Base-by-base conservation (phyloP, 2,888 invertebrate species). In the Hydrotaea diabolus region DNA sequence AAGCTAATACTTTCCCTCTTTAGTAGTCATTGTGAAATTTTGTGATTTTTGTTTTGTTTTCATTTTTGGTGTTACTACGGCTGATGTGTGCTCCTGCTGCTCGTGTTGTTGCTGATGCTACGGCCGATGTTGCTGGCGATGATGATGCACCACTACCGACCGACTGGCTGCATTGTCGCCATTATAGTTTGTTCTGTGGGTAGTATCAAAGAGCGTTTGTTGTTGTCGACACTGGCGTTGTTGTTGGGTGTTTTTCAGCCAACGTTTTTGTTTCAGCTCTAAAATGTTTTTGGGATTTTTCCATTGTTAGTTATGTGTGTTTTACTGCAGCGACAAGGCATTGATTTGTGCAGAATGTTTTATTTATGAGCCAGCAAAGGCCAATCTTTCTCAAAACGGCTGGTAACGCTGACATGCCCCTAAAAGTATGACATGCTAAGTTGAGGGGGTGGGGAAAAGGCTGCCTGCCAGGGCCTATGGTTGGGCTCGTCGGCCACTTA, bases 331-430 rank as follows among this genome's bases (percentile, higher is more conserved):
- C 78, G 75, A 39, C 31, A 76, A 31, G 64, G 81, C 78, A 81
- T 81, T 84, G 78, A 84, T 84, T 84, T 84, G 84, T 66, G 55
- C 73, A 78, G 55, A 76, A 81, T 78, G n/a, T 55, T 76, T 64
- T 57, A 59, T 39, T 79, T 62, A 73, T 83, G 46, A 46, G 1
- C 0, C 74, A 77, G 80, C 46, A 64, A 7, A 46, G 80, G 62
- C 26, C 59, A 31, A 59, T 49, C 36, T 21, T 55, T 1, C 13
- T 9, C 9, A 31, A 13, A 2, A 39, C 1, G 39, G 39, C 11
- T 3, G 11, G 39, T 8, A 39, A 9, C 9, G 9, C 9, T 11
- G 31, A 11, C 39, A 39, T 39, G 8, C 39, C 39, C 13, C 39
- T 13, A 39, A 31, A 7, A 4, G 31, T 31, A 31, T 2, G 31